Conservation (phyloP, 2,888 invertebrate genomes). For the Craniophora ligustri region DNA sequence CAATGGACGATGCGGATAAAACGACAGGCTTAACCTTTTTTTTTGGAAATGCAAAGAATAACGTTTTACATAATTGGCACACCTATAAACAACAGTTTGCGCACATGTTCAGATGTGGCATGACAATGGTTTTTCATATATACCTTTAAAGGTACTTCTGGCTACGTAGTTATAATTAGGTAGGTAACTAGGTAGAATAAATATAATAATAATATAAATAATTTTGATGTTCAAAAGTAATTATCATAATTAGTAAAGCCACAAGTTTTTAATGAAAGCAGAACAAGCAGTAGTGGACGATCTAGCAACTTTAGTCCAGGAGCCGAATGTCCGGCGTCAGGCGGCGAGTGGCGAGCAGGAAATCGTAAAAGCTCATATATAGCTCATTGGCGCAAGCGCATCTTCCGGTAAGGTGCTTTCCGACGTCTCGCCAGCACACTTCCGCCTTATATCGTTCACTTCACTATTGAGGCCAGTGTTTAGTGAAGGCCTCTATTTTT, state of each 20-base stretch:
- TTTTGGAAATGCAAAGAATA: neutral
- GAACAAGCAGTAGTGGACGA: conserved; percentile 56
- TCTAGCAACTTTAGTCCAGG: conserved; percentile 64
- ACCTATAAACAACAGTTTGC: conserved; percentile 19
- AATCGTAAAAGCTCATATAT: conserved; percentile 86
- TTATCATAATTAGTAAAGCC: too few relatives aligned
- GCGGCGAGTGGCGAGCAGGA: conserved; percentile 76
- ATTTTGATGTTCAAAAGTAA: too few relatives aligned
- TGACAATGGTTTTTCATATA: neutral
- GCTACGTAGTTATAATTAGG: too few relatives aligned
- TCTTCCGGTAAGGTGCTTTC: conserved; percentile 83
- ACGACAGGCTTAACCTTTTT: neutral
- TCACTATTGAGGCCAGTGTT: conserved; percentile 69
- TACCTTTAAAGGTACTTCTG: too few relatives aligned
- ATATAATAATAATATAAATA: too few relatives aligned
- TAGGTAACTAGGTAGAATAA: too few relatives aligned
- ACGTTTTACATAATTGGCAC: too few relatives aligned
- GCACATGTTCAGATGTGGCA: neutral
- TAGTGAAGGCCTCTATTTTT: conserved; percentile 72
- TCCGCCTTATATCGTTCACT: conserved; percentile 77
- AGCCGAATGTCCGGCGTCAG: conserved; percentile 63
- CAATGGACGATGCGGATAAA: too few relatives aligned
- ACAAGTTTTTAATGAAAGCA: conserved; percentile 41
- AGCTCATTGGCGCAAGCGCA: conserved; percentile 74
- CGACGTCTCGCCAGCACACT: conserved; percentile 73